Percentiles rank a stretch among this genome's conserved stretches.
Conservation (phyloP, 2,888 invertebrate genomes). For the Aromia moschata region DNA sequence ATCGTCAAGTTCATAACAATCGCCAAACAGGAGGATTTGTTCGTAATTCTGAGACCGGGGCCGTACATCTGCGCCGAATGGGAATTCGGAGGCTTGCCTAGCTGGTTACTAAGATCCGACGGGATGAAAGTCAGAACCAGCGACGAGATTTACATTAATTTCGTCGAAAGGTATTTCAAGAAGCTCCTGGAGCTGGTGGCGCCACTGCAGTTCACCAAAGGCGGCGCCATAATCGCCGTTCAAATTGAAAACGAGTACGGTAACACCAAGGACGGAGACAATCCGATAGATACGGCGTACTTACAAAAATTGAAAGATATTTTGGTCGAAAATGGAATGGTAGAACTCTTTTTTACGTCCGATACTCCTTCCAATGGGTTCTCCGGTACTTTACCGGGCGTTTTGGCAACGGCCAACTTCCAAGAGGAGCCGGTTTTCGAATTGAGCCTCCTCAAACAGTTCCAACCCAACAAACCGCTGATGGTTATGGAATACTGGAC, state of each 20-base stretch:
- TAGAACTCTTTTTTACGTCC: slow-evolving; percentile 66
- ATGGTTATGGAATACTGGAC: slow-evolving; percentile 70
- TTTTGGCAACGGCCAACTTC: slow-evolving; percentile 68
- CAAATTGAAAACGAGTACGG: slow-evolving; percentile 90
- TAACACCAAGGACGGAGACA: slow-evolving; percentile 61
- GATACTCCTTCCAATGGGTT: slow-evolving; percentile 55
- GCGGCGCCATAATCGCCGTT: slow-evolving; percentile 82
- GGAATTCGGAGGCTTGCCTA: slow-evolving; percentile 67
- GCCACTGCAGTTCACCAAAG: slow-evolving; percentile 71
- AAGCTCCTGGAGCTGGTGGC: slow-evolving; percentile 64
- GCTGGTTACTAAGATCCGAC: slow-evolving; percentile 56
- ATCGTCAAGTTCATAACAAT: slow-evolving; percentile 73
- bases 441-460: slow-evolving; percentile 34
- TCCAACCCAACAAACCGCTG: slow-evolving; percentile 64
- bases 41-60: slow-evolving; percentile 84
- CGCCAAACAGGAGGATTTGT: slow-evolving; percentile 80
- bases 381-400: slow-evolving; percentile 45
- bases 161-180: slow-evolving; percentile 65
- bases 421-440: slow-evolving; percentile 56
- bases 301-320: slow-evolving; percentile 60
- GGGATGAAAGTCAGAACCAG: slow-evolving; percentile 61
- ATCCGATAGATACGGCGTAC: slow-evolving; percentile 59
- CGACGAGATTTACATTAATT: slow-evolving; percentile 54
- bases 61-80: slow-evolving; percentile 94
- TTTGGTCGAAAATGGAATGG: slow-evolving; percentile 58